phyloP scores from a whole-genome alignment of 2,797 vertebrate species.

The Hemitrygon akajei region DNA sequence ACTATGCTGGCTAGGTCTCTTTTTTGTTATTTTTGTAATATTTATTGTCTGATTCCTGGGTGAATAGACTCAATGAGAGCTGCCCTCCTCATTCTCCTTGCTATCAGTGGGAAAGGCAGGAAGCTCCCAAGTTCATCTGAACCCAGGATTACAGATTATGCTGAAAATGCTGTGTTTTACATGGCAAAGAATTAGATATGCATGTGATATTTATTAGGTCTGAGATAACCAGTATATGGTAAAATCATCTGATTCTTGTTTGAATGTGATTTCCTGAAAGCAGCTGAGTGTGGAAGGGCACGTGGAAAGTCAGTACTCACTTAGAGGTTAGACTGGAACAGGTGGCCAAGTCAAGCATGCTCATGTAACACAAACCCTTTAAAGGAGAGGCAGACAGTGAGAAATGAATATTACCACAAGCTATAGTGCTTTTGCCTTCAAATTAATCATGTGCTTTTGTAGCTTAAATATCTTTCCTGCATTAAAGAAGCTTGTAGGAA shows the following conservation, averaged over 20 bases:
- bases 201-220: neutral
- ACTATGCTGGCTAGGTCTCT: too few relatives aligned
- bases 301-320: neutral
- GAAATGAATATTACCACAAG: conserved; percentile 15
- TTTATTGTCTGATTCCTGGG: too few relatives aligned
- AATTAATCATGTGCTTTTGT: neutral
- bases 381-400: neutral
- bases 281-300: neutral
- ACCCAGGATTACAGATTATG: too few relatives aligned
- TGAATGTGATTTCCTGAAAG: neutral
- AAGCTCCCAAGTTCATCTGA: too few relatives aligned
- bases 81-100: too few relatives aligned
- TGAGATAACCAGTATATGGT: conserved; percentile 8
- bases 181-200: neutral
- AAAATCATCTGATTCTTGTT: neutral
- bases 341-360: conserved; percentile 19
- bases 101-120: too few relatives aligned
- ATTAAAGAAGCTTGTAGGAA: neutral
- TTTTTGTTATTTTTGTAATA: too few relatives aligned
- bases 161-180: neutral
- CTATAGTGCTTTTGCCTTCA: neutral
- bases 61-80: too few relatives aligned
- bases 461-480: neutral
- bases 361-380: conserved; percentile 7
- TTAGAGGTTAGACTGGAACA: neutral